Evolutionary conservation across 1,140 invertebrate species (phyloP).

Genomic region (Trichoplusia ni): DNA sequence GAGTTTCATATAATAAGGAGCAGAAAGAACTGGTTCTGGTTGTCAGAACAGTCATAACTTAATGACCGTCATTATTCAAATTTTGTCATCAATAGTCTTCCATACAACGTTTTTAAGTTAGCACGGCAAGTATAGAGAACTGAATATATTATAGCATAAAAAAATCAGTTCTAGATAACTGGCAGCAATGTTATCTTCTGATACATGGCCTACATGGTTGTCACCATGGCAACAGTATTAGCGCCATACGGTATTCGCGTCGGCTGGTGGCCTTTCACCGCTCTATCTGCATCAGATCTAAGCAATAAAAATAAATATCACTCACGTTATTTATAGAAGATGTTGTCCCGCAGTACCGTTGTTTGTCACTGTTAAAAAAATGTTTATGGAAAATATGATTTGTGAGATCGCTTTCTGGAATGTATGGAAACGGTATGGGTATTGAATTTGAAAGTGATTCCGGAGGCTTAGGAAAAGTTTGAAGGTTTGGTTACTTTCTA

Average conservation of each 20-base stretch:
- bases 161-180: too few species aligned
- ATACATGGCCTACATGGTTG: too few species aligned
- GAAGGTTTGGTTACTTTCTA: background rate
- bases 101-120: too few species aligned
- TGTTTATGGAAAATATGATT: constrained; percentile 29
- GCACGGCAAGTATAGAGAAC: too few species aligned
- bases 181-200: too few species aligned
- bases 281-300: constrained; percentile 8
- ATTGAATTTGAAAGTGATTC: constrained; percentile 15
- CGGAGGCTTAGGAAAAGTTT: background rate
- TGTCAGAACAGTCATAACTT: too few species aligned
- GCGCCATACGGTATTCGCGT: constrained; percentile 2
- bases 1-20: too few species aligned
- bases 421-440: background rate
- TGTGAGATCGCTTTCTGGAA: constrained; percentile 15
- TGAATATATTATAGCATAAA: too few species aligned
- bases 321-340: constrained; percentile 19
- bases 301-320: constrained; percentile 26
- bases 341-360: constrained; percentile 11
- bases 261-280: constrained; percentile 17
- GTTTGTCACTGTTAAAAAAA: constrained; percentile 28
- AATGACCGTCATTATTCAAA: too few species aligned
- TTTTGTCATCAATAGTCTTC: too few species aligned
- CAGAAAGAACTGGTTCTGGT: too few species aligned
- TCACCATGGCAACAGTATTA: too few species aligned